These are phyloP conservation scores for Coregonus sp. DNA, from an alignment of 2,797 vertebrate genomes.

Conservation along the genomic window DNA sequence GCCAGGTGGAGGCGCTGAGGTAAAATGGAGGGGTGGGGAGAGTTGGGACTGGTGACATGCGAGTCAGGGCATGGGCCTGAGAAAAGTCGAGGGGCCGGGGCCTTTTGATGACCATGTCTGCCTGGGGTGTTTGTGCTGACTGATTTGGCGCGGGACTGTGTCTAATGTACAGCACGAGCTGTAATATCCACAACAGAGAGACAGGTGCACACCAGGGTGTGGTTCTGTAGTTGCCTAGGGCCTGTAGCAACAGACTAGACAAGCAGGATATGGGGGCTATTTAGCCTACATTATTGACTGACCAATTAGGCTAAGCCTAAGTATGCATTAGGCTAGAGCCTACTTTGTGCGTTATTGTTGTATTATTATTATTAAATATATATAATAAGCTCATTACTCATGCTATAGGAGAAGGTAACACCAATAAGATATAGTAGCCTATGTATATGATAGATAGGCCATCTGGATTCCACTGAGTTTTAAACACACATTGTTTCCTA, in stretches of 20 bases:
- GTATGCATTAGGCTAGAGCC: background rate
- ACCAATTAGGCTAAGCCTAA: background rate
- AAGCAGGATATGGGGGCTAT: background rate
- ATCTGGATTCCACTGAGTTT: too few species aligned
- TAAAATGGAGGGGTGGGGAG: slow-evolving; percentile 31
- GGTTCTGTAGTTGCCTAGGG: too few species aligned
- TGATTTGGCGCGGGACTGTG: slow-evolving; percentile 23
- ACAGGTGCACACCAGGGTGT: slow-evolving; percentile 3
- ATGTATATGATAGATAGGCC: too few species aligned
- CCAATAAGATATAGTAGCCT: too few species aligned
- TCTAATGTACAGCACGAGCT: slow-evolving; percentile 27
- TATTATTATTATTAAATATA: too few species aligned
- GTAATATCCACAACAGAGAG: slow-evolving; percentile 18
- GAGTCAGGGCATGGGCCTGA: background rate
- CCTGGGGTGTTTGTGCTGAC: slow-evolving; percentile 20
- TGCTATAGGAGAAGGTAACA: too few species aligned
- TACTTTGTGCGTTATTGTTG: background rate
- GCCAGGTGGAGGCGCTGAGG: slow-evolving; percentile 30
- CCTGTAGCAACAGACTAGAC: background rate
- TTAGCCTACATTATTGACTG: background rate
- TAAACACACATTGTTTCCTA: too few species aligned
- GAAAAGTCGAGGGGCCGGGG: background rate
- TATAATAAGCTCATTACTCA: too few species aligned
- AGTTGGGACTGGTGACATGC: background rate
- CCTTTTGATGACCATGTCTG: background rate